These are phyloP conservation scores for Apis laboriosa DNA, from an alignment of 1,140 invertebrate genomes.

Conservation along the genomic window DNA sequence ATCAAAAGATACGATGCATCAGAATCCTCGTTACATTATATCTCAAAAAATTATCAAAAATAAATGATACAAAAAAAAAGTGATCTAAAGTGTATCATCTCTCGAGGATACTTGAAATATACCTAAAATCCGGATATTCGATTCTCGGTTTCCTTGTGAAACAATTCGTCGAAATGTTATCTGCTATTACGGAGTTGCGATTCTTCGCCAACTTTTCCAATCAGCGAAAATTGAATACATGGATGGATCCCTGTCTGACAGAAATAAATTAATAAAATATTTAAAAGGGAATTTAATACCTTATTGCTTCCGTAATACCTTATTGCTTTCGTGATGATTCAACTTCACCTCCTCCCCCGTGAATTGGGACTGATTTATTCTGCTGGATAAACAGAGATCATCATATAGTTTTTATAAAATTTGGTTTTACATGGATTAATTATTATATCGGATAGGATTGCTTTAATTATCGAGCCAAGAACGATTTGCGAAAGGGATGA, in stretches of 20 bases:
- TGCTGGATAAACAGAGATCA: not conserved
- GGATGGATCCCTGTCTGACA: too few relatives aligned
- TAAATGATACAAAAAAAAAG: constrained; percentile 10
- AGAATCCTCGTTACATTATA: too few relatives aligned
- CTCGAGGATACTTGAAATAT: too few relatives aligned
- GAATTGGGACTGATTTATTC: constrained; percentile 21
- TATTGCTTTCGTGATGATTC: too few relatives aligned
- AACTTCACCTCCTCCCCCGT: constrained; percentile 7
- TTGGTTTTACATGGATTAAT: not conserved
- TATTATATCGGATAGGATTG: not conserved
- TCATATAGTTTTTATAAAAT: not conserved
- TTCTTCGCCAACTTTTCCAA: constrained; percentile 58
- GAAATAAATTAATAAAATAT: too few relatives aligned
- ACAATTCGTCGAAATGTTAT: too few relatives aligned
- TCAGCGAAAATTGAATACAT: constrained; percentile 39
- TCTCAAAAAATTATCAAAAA: not conserved
- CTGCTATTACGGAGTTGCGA: constrained; percentile 44
- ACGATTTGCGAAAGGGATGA: not conserved
- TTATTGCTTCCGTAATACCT: too few relatives aligned
- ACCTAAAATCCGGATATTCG: too few relatives aligned
- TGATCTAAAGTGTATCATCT: too few relatives aligned
- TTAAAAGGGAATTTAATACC: too few relatives aligned
- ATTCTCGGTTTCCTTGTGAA: too few relatives aligned
- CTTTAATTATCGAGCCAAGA: constrained; percentile 2
- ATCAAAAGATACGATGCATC: too few relatives aligned